These are phyloP conservation scores for Aramus guarauna DNA, from an alignment of 2,113 vertebrate species.

Conservation along the genomic window DNA sequence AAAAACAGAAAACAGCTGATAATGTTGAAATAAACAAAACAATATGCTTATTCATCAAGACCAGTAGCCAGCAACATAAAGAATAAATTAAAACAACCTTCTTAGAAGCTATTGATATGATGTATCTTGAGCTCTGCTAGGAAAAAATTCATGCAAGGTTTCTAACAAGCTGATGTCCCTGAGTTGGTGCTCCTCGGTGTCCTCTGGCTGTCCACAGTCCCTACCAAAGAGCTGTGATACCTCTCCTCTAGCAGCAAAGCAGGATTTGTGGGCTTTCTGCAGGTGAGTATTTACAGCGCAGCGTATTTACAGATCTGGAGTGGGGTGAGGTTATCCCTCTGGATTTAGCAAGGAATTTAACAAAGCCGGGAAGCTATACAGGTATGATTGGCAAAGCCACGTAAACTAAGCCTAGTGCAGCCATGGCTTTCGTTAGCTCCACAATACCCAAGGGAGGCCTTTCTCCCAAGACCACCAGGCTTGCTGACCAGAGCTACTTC, in stretches of 20 bases:
- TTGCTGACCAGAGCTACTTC: not conserved
- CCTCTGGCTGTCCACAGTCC: not conserved
- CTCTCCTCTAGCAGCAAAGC: not conserved
- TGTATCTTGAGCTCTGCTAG: not conserved
- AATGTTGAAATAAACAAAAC: not conserved
- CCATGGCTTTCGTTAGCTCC: not conserved
- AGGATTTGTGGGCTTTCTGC: not conserved
- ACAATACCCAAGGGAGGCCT: not conserved
- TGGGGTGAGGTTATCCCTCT: not conserved
- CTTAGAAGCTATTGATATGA: not conserved
- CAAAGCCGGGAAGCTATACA: not conserved
- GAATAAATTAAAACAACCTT: not conserved
- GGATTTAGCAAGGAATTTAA: not conserved
- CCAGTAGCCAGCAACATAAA: not conserved
- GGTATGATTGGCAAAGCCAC: not conserved
- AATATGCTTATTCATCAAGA: not conserved
- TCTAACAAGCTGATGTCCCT: not conserved
- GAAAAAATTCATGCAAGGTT: not conserved
- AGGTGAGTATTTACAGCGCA: not conserved
- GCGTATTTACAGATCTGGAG: not conserved
- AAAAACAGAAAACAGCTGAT: not conserved
- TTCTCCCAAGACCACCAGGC: not conserved
- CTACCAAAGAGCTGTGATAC: not conserved
- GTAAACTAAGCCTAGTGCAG: not conserved
- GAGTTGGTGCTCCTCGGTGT: accelerated